phyloP scores from a whole-genome alignment of 2,888 invertebrate genomes.

The Anoplius nigerrimus region DNA sequence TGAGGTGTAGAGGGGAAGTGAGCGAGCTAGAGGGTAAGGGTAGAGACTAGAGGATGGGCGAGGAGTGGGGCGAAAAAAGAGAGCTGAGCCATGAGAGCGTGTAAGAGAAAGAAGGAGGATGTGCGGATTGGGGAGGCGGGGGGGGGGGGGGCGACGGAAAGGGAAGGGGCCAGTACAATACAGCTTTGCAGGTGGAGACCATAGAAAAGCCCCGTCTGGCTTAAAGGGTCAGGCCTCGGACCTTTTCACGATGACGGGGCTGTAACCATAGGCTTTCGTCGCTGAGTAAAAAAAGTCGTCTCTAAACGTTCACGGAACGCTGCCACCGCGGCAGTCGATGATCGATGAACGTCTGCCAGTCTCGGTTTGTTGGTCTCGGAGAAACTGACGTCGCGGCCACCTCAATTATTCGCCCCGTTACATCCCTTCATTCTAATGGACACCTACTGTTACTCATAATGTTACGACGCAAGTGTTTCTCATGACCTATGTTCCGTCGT shows the following conservation, averaged over 20 bases:
- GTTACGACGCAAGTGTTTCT: too few species aligned
- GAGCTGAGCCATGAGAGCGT: slow-evolving; percentile 11
- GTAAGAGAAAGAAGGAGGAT: slow-evolving; percentile 17
- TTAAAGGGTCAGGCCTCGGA: slow-evolving; percentile 70
- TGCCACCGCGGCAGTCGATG: too few species aligned
- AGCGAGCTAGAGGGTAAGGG: not conserved
- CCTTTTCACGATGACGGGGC: slow-evolving; percentile 39
- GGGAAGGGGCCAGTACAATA: slow-evolving; percentile 42
- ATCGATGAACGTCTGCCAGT: too few species aligned
- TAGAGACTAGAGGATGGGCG: slow-evolving; percentile 1
- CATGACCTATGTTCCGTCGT: too few species aligned
- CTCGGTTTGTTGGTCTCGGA: too few species aligned
- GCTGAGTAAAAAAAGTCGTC: too few species aligned
- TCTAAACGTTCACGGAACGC: too few species aligned
- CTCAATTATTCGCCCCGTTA: too few species aligned
- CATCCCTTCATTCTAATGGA: too few species aligned
- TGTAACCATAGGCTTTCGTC: too few species aligned
- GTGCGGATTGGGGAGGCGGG: slow-evolving; percentile 6
- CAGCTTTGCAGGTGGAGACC: slow-evolving; percentile 65
- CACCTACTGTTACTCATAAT: too few species aligned
- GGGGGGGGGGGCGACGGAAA: not conserved
- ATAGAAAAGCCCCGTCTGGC: slow-evolving; percentile 72
- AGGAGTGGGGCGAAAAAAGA: slow-evolving; percentile 52
- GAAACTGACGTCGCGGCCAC: too few species aligned
- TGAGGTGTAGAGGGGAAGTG: not conserved